These are phyloP conservation scores for Salpingus planirostris DNA, from an alignment of 2,888 invertebrate species.

Conservation along the genomic window DNA sequence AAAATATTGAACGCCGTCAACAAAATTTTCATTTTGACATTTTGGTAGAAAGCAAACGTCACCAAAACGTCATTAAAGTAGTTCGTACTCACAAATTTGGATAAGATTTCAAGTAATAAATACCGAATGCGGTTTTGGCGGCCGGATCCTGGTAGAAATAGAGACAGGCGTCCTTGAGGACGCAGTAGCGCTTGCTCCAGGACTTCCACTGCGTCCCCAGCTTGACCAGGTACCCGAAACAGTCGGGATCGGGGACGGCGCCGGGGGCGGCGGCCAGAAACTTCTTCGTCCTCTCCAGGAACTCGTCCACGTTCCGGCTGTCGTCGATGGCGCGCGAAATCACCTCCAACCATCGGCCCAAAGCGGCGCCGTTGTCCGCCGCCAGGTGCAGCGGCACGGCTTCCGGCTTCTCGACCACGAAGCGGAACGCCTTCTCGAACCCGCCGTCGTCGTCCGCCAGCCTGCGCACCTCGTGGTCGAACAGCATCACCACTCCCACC, in stretches of 20 bases:
- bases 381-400: slow-evolving; percentile 67
- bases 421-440: slow-evolving; percentile 54
- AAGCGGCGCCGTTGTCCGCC: slow-evolving; percentile 63
- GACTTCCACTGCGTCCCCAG: slow-evolving; percentile 77
- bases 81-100: too few relatives aligned
- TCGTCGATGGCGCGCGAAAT: slow-evolving; percentile 68
- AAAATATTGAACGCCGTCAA: too few relatives aligned
- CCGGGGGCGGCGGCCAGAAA: slow-evolving; percentile 75
- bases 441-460: slow-evolving; percentile 52
- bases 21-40: too few relatives aligned
- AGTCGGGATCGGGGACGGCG: slow-evolving; percentile 75
- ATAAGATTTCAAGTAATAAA: too few relatives aligned
- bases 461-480: slow-evolving; percentile 65
- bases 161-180: slow-evolving; percentile 88
- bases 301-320: slow-evolving; percentile 46
- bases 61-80: too few relatives aligned
- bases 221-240: slow-evolving; percentile 87
- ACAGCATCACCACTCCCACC: slow-evolving; percentile 79
- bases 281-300: slow-evolving; percentile 68
- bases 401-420: slow-evolving; percentile 63
- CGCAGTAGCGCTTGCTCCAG: slow-evolving; percentile 89
- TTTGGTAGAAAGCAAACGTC: too few relatives aligned
- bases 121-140: slow-evolving; percentile 82
- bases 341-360: slow-evolving; percentile 51
- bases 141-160: slow-evolving; percentile 88